Conservation (phyloP, 2,113 vertebrate species). For the Sigmodon hispidus region DNA sequence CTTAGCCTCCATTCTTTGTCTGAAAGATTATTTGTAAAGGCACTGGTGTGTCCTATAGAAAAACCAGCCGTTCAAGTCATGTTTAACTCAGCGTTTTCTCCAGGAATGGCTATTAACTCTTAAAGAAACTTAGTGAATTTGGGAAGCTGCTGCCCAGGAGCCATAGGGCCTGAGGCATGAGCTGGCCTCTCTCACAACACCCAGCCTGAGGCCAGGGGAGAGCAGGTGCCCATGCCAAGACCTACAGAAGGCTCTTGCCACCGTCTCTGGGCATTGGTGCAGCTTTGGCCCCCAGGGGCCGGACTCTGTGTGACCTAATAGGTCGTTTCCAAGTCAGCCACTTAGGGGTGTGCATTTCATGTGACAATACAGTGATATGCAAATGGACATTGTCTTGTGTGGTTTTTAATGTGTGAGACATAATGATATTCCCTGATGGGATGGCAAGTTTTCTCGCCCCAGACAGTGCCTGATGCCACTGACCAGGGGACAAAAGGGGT, state of each 20-base stretch:
- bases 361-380: conserved; percentile 63
- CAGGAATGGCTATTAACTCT: neutral
- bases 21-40: neutral
- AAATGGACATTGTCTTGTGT: neutral
- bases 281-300: conserved; percentile 68
- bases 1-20: neutral
- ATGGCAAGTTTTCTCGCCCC: neutral
- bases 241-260: neutral
- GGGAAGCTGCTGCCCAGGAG: neutral
- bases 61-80: neutral
- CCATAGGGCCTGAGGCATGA: fast-evolving
- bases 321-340: conserved; percentile 52
- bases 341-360: neutral
- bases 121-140: neutral
- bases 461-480: neutral
- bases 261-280: neutral
- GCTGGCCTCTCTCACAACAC: neutral
- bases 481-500: neutral
- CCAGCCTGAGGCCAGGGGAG: neutral
- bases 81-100: neutral
- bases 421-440: neutral
- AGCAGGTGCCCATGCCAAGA: neutral
- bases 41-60: neutral
- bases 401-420: neutral
- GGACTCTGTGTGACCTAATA: conserved; percentile 60